Base-by-base conservation (phyloP, 2,888 invertebrate species). In the Brachyptera risi region DNA sequence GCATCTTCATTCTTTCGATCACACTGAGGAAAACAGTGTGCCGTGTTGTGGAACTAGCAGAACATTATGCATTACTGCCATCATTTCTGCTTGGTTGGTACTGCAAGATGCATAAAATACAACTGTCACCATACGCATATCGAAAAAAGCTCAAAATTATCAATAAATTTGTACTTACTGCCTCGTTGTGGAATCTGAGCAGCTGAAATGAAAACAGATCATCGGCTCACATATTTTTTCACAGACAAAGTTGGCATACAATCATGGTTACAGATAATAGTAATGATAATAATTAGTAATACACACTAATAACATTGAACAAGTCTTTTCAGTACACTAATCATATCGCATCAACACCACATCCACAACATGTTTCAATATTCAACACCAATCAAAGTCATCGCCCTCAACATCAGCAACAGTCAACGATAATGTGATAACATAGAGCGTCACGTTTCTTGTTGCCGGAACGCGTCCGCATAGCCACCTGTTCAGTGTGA, bases 181-280 rank as follows among this genome's bases (percentile, higher is more conserved):
- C 87, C 89, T 83, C 89, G 87, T 83, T 89, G 89, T 75, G 89
- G 89, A 76, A 90, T 89, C 86, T 90, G 89, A 78, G 89, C 89
- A 85, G 89, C 89, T 89, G 86, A 70, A 88, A 85, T 81, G 82
- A 81, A 80, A 76, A 79, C 76, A 77, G 74, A 73, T 70, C 42
- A 42, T 50, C 58, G 62, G 44, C 57, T 58, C 40, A 42, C 40
- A 58, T 19, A 42, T 3, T 13, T 4, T 47, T n/a, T 23, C 21
- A 73, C 70, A 70, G 64, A 66, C 62, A 60, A 17, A 50, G 11
- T 7, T 40, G 26, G 56, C 56, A 56, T 56, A 56, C 56, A 56
- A 50, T 24, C 35, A 56, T 56, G 27, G 13, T 5, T 2, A 38
- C 37, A 31, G 15, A 38, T n/a, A 51, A 31, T 51, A 24, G 24